Base-by-base conservation (phyloP, 2,888 invertebrate genomes). In the Vesta saturnalis region DNA sequence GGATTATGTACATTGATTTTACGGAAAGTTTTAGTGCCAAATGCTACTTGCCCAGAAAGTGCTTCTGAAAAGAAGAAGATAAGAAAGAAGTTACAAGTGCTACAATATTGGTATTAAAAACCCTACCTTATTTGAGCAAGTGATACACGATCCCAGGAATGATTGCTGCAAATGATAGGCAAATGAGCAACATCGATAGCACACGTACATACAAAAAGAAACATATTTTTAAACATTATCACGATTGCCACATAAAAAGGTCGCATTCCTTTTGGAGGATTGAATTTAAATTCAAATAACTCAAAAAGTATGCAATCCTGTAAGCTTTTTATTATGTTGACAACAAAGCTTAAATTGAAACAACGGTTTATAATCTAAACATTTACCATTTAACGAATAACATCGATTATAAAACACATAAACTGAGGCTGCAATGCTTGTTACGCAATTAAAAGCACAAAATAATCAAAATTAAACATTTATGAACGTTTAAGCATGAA, bases 71-170 rank as follows among this genome's bases (percentile, higher is more conserved):
- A 52, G 49, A 59, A 35, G 49, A 59, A 63, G 57, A 62, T 63
- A 30, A 60, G 58, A 58, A 61, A 58, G 59, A 54, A 54, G 43
- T 43, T 49, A 54, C 21, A 47, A 55, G 63, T 66, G 56, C 60
- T 63, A 62, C 59, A 63, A 55, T 55, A 59, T 49, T 61, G 47
- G 60, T 56, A 22, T 59, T 54, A 47, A 60, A 43, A 55, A 55
- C 52, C 59, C 47, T 68, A 68, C 68, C 68, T 68, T 68, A 68
- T 68, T 68, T 52, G 68, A 68, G 64, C 52, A 54, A 60, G 64
- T 60, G 64, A 68, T 60, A 68, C 68, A 68, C 60, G 68, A 30
- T 64, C 68, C 68, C 68, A 68, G 57, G 64, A 54, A 52, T 22
- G 49, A 64, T 22, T 43, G 68, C 68, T 68, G 68, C 57, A 68